Base-by-base conservation (phyloP, 2,797 vertebrate species). In the Remorina albescens region DNA sequence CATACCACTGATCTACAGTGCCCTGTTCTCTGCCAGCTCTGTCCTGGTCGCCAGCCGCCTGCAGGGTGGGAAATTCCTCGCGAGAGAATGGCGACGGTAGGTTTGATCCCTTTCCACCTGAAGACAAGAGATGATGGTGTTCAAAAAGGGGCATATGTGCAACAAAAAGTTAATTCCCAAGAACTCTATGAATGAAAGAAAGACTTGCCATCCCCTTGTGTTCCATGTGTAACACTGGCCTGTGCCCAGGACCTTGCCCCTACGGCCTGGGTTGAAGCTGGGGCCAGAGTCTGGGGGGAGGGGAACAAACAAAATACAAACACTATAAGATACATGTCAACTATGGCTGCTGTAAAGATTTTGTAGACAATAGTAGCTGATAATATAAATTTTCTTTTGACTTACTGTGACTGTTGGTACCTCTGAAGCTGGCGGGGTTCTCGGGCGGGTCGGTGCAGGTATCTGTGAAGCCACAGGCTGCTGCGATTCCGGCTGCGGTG, bases 11-110 rank as follows among this genome's bases (percentile, higher is more conserved):
- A 95, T 96, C 97, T 95, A 95, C 94, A 97, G 94, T 96, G 96
- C 92, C 96, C 96, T 92, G 96, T 96, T 97, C 97, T 95, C 85
- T 97, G 96, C 96, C 97, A 97, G 92, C 95, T 95, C 91, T 97
- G 96, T 98, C 97, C 97, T 95, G 96, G 95, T 98, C 97, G 93
- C 96, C 97, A 97, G 97, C 97, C 91, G 97, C 96, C 95, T 97
- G 96, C 95, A 98, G 96, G 96, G 96, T 97, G 95, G 97, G 97
- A 98, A 98, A 98, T 97, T 98, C 97, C 97, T 98, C 97, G 94
- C 96, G 97, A 97, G 96, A 98, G 97, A 98, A 98, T 95, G 96
- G 97, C 93, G 96, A 98, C 90, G 89, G 97, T 97, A 95, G 97
- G 97, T 90, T 98, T 97, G 94, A 97, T 97, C 90, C 97, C 96